phyloP scores from a whole-genome alignment of 2,113 vertebrate species.

The Clupea harengus region DNA sequence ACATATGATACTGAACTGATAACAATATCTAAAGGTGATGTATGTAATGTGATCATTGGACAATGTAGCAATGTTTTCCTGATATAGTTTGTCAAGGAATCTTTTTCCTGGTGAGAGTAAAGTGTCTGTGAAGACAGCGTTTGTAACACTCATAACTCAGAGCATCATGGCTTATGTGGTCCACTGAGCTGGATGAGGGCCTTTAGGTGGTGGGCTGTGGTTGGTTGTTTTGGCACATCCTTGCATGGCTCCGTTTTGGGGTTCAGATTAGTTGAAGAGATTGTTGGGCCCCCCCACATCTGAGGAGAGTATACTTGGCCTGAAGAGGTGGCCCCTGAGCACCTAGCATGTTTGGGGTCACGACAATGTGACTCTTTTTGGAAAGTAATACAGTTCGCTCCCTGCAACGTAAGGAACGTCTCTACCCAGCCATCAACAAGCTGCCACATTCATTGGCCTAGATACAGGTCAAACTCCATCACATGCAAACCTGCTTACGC shows the following conservation, averaged over 20 bases:
- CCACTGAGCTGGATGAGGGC: background rate
- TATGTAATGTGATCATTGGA: no score
- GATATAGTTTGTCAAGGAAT: no score
- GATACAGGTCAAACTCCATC: background rate
- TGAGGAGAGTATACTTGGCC: background rate
- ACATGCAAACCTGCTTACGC: background rate
- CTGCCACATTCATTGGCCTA: background rate
- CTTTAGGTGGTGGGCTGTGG: background rate
- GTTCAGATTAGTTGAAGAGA: background rate
- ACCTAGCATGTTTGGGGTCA: background rate
- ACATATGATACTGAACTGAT: no score
- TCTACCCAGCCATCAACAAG: no score
- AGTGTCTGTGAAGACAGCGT: no score
- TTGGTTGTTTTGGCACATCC: background rate
- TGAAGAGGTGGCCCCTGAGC: background rate
- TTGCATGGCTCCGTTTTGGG: background rate
- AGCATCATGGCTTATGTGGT: background rate
- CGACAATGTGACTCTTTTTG: background rate
- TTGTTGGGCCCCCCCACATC: background rate
- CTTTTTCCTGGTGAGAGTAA: no score
- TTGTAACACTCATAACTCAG: background rate
- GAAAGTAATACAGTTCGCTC: no score
- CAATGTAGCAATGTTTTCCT: no score
- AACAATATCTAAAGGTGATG: no score
- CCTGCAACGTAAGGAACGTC: no score